A percentile compares a stretch with the other conserved stretches of the same genome.
Evolutionary conservation across 2,797 vertebrate species (phyloP).

Genomic region (Catharus ustulatus): DNA sequence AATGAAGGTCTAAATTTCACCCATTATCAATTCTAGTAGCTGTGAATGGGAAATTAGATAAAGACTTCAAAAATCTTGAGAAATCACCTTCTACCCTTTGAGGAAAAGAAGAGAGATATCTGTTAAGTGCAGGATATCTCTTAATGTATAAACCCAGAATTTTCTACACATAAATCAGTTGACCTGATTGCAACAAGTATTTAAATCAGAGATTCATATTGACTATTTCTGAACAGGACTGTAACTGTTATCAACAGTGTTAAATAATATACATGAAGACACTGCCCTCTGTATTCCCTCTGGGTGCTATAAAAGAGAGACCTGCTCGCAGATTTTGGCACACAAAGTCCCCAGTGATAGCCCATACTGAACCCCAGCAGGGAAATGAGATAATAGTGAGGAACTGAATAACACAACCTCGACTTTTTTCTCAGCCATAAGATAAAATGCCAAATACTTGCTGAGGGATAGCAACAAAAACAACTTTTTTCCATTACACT

Average conservation of each 20-base stretch:
- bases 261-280: background rate
- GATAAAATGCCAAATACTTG: background rate
- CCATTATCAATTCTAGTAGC: background rate
- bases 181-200: background rate
- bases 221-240: background rate
- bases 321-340: background rate
- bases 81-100: background rate
- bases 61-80: background rate
- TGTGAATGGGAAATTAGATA: background rate
- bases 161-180: background rate
- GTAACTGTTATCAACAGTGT: background rate
- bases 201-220: background rate
- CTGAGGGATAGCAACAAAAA: background rate
- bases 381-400: background rate
- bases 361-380: background rate
- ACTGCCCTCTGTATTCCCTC: background rate
- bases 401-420: background rate
- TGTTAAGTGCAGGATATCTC: background rate
- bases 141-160: background rate
- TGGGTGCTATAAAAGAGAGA: background rate
- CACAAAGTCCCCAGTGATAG: background rate
- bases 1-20: background rate
- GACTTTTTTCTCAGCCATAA: background rate
- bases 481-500: background rate
- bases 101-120: conserved; percentile 36